phyloP scores from a whole-genome alignment of 2,113 vertebrate genomes.

The Falco punctatus region DNA sequence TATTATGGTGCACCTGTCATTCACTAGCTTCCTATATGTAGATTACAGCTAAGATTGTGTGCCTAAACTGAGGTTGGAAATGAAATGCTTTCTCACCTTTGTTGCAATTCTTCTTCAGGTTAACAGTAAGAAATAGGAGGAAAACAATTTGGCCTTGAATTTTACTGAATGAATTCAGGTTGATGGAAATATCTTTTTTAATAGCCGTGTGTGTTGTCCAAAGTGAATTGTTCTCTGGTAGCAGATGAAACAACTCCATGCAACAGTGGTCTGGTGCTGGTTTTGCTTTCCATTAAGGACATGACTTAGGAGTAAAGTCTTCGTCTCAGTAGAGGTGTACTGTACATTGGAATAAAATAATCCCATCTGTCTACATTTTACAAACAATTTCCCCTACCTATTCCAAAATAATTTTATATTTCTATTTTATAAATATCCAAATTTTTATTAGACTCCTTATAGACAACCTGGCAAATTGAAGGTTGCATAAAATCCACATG shows the following conservation, averaged over 20 bases:
- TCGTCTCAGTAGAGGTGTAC: background rate
- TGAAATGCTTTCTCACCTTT: background rate
- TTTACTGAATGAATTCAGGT: background rate
- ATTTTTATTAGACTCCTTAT: slow-evolving; percentile 20
- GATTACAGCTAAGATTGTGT: background rate
- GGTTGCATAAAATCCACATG: background rate
- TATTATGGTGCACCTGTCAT: background rate
- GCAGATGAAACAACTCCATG: background rate
- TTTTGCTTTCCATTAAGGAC: background rate
- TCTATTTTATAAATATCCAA: slow-evolving; percentile 1
- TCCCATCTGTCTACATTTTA: background rate
- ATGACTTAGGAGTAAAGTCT: background rate
- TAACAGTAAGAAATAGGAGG: background rate
- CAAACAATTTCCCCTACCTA: background rate
- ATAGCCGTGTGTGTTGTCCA: background rate
- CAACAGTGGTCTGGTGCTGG: background rate
- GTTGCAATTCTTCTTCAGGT: background rate
- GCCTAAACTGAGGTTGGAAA: background rate
- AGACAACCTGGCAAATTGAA: slow-evolving; percentile 2
- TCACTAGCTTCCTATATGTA: background rate
- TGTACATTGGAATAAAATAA: slow-evolving; percentile 3
- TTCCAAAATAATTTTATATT: background rate
- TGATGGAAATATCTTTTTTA: background rate
- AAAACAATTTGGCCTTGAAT: background rate
- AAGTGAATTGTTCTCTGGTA: background rate